Base-by-base conservation (phyloP, 53 echinoderm and acorn worm species). In the Stichopus horrens region DNA sequence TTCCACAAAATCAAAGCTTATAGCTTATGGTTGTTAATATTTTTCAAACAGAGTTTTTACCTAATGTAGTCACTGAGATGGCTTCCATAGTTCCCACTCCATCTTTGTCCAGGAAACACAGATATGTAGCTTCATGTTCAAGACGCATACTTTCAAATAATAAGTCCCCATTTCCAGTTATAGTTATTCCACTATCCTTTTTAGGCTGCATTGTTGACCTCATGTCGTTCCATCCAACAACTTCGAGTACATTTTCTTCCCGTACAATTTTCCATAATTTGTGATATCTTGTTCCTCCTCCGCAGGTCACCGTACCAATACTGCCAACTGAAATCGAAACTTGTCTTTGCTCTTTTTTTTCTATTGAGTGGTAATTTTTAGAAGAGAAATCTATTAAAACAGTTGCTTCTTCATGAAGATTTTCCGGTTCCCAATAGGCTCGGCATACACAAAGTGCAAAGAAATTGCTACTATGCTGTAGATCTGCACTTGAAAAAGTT, bases 241-340 rank as follows among this genome's bases (percentile, higher is more conserved):
- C 71, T n/a, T 68, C 20, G 0, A n/a, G 18, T 0, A 11, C 18
- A 4, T 19, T 19, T n/a, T 68, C 71, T 4, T 68, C 71, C 0
- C 4, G 2, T 68, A 19, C 71, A n/a, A n/a, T 68, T 18, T 68
- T 68, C 71, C 71, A 68, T 5, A 68, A 19, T 0, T n/a, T 19
- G 6, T n/a, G 5, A 6, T 3, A 5, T n/a, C 1, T 4, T 4
- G 0, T 14, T 16, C 5, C 5, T 4, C 0, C 71, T 6, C 20
- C 20, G 6, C 71, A 68, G 6, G 6, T 16, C 18, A 68, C 4
- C 4, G 5, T 68, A 0, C 71, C 71, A n/a, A 0, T 11, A 4
- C 6, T 0, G 18, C 19, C 71, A 0, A 68, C 68, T 6, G 18
- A 5, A 13, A 68, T 16, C 8, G 8, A 16, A 16, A 68, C 68